Conservation (phyloP, 2,113 vertebrate species). For the Eudyptes chrysolophus region DNA sequence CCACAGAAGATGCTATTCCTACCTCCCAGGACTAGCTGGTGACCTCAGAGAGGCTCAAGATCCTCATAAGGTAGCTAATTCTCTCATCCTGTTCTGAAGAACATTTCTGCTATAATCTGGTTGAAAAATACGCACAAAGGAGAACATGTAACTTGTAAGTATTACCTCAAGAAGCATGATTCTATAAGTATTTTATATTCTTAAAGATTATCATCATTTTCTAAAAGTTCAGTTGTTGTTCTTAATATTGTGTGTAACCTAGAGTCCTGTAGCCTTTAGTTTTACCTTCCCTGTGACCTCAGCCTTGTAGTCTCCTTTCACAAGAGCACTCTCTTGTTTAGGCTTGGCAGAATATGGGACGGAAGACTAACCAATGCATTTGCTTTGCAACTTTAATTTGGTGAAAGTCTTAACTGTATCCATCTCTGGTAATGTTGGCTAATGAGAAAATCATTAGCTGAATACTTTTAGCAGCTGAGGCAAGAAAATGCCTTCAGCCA, state of each 20-base stretch:
- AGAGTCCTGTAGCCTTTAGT: not conserved
- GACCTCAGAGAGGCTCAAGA: not conserved
- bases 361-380: not conserved
- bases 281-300: not conserved
- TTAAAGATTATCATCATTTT: not conserved
- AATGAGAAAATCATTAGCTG: not conserved
- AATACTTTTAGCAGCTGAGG: not conserved
- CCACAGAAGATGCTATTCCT: not conserved
- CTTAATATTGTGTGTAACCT: not conserved
- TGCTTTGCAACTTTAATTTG: not conserved
- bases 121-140: not conserved
- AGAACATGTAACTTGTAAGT: not conserved
- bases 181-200: not conserved
- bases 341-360: not conserved
- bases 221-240: not conserved
- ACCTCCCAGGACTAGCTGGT: not conserved
- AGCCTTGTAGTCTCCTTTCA: not conserved
- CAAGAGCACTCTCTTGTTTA: not conserved
- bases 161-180: not conserved
- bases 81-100: not conserved
- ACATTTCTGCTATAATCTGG: not conserved
- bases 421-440: not conserved
- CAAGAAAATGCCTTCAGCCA: not conserved
- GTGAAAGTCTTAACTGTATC: not conserved
- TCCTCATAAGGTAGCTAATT: not conserved